Percentiles rank a stretch among this genome's conserved stretches.
Evolutionary conservation across 2,113 vertebrate genomes (phyloP).

Genomic region (Pteruthius melanotis): DNA sequence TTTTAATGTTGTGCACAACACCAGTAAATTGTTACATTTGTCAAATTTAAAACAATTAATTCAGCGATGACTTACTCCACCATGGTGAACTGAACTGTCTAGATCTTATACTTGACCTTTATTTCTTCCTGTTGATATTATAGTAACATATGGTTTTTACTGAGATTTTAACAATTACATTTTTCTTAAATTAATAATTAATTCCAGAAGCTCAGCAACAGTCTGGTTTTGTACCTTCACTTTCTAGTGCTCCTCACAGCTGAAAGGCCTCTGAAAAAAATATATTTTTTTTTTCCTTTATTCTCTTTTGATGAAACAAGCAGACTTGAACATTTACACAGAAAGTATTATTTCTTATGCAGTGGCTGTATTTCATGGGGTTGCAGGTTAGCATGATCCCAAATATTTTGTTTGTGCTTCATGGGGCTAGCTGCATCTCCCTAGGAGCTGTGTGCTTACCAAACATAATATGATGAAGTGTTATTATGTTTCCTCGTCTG

Average conservation of each 20-base stretch:
- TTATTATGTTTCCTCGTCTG: slow-evolving; percentile 15
- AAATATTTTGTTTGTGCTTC: slow-evolving; percentile 13
- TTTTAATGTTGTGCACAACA: neutral
- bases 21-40: neutral
- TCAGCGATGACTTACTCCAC: neutral
- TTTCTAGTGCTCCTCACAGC: neutral
- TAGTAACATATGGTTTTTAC: neutral
- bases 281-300: neutral
- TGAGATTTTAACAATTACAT: neutral
- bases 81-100: neutral
- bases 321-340: neutral
- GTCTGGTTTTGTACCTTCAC: neutral
- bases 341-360: neutral
- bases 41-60: neutral
- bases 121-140: neutral
- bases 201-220: neutral
- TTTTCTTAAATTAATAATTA: neutral
- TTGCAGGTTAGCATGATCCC: neutral
- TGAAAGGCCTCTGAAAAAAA: neutral
- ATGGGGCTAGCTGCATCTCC: neutral
- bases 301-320: neutral
- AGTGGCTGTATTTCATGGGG: neutral
- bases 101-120: neutral
- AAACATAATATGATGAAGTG: neutral
- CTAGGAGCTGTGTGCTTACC: neutral